A percentile compares a stretch with the other conserved stretches of the same genome.
Conservation (phyloP, 1,140 invertebrate genomes). For the Neotoxoptera formosana region DNA sequence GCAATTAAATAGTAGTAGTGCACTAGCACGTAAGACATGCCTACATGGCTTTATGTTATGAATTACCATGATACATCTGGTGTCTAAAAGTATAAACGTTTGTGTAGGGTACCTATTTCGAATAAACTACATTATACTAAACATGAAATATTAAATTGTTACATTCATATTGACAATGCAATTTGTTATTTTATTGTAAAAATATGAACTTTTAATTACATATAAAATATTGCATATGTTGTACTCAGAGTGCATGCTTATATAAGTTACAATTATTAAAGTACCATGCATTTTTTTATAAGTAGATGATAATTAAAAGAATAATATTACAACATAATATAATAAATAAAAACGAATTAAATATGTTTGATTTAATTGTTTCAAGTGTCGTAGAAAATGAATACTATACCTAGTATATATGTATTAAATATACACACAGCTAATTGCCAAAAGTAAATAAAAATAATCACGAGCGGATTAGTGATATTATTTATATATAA, state of each 20-base stretch:
- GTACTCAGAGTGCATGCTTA: not conserved
- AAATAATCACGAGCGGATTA: not conserved
- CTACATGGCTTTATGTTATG: not conserved
- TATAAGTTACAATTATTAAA: not conserved
- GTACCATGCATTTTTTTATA: not conserved
- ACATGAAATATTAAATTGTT: not conserved
- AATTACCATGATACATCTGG: not conserved
- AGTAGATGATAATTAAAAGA: not conserved
- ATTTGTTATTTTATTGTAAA: not conserved
- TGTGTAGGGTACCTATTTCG: not conserved
- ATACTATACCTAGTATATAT: not conserved
- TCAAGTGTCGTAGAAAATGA: not conserved
- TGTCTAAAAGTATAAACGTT: not conserved
- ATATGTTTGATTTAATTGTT: not conserved
- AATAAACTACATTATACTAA: not conserved
- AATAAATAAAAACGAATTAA: not conserved
- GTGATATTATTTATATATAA: not conserved
- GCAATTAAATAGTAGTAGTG: not conserved
- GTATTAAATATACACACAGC: too few relatives aligned
- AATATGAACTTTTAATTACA: not conserved
- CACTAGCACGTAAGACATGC: not conserved
- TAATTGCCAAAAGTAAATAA: not conserved
- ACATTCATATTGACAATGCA: not conserved
- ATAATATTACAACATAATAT: not conserved
- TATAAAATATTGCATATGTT: not conserved